phyloP scores from a whole-genome alignment of 64 coral and sea anemone genomes.

The Exaiptasia diaphana region DNA sequence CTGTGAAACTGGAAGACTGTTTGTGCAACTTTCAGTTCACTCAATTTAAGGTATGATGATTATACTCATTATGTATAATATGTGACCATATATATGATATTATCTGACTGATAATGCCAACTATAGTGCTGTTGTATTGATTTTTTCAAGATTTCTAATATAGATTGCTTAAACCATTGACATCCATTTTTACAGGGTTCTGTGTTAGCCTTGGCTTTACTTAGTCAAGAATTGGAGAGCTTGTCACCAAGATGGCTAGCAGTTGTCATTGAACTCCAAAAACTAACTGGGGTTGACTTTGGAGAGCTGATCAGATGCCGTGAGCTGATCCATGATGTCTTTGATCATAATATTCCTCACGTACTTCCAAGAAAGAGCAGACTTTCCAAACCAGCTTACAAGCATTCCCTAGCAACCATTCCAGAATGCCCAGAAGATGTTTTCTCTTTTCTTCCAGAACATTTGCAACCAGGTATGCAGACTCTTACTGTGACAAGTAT shows the following conservation, averaged over 20 bases:
- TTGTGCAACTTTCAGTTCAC: slow-evolving; percentile 52
- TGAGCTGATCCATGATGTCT: slow-evolving; percentile 39
- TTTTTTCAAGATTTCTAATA: no score
- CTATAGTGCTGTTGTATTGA: neutral
- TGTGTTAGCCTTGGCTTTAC: slow-evolving; percentile 63
- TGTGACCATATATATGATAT: neutral
- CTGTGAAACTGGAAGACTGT: slow-evolving; percentile 51
- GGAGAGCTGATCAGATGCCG: slow-evolving; percentile 64
- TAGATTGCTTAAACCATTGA: neutral
- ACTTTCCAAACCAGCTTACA: neutral
- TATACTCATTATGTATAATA: neutral
- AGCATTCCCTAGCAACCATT: slow-evolving; percentile 55
- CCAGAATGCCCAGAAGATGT: slow-evolving; percentile 58
- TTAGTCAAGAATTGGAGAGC: slow-evolving; percentile 72
- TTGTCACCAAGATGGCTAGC: slow-evolving; percentile 67
- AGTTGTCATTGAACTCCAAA: slow-evolving; percentile 48
- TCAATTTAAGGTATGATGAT: slow-evolving; percentile 56
- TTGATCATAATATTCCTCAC: neutral
- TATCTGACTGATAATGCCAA: neutral
- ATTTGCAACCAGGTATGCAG: slow-evolving; percentile 46
- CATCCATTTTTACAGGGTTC: slow-evolving; percentile 32
- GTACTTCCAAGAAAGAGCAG: slow-evolving; percentile 2
- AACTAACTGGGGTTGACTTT: slow-evolving; percentile 50
- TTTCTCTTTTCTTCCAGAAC: slow-evolving; percentile 47
- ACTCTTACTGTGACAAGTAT: slow-evolving; percentile 2